phyloP scores from a whole-genome alignment of 35 echinoderm and acorn worm species.

The Lytechinus pictus region DNA sequence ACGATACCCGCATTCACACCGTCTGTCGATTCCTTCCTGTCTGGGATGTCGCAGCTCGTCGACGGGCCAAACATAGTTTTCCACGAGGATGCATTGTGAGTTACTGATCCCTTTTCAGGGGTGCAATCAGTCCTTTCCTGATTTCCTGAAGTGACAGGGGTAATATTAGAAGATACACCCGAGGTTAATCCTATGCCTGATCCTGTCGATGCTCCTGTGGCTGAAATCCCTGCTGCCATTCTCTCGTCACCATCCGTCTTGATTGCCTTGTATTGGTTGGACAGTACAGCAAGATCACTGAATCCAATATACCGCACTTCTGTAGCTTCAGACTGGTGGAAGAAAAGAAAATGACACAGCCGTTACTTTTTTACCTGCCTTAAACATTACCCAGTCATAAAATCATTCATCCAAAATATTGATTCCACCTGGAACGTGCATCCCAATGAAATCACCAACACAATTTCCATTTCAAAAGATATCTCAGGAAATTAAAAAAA shows the following conservation, averaged over 20 bases:
- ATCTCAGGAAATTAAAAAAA: too few species aligned
- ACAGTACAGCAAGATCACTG: background rate
- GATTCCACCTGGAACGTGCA: background rate
- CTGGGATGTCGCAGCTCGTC: background rate
- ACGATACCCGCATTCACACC: background rate
- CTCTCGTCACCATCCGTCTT: background rate
- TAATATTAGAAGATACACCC: background rate
- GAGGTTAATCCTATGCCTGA: background rate
- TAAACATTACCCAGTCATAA: too few species aligned
- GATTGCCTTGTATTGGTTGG: background rate
- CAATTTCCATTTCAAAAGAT: too few species aligned
- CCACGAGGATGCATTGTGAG: background rate
- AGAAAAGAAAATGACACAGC: background rate
- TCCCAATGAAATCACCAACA: too few species aligned
- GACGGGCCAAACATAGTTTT: background rate
- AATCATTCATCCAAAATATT: background rate
- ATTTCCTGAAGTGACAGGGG: background rate
- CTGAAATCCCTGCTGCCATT: background rate
- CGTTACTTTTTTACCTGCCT: background rate
- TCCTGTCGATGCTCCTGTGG: background rate
- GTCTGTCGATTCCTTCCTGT: background rate
- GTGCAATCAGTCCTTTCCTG: background rate
- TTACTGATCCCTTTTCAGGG: background rate
- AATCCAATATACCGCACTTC: constrained; percentile 1
- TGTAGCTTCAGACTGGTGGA: constrained; percentile 25